Evolutionary conservation across 2,113 vertebrate species (phyloP), one percentile per base, ranked within the genome.

Genomic region (Laterallus jamaicensis): DNA sequence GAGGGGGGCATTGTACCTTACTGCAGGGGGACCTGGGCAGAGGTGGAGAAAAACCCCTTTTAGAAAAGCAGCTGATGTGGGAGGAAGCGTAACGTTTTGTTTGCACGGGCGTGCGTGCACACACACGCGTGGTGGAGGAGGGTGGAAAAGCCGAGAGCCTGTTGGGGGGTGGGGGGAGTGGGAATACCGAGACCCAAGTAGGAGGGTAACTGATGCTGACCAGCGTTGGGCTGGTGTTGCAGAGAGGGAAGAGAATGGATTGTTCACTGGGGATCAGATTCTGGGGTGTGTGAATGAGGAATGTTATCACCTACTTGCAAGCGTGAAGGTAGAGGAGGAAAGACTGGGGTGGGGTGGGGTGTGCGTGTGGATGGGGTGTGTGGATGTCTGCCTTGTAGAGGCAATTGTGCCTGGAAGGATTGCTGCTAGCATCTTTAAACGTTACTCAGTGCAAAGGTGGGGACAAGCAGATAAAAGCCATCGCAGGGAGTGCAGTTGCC

Each of bases 381-480:
- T 93, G 83, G 39, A 70, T 91, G 47, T 58, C 37, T 11, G 54
- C 70, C 16, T 86, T 84, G 80, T 35, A 29, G 66, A 70, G 70
- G 86, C 76, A 47, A 17, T 88, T 71, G 69, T 92, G 74, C 54
- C 67, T 69, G 63, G 42, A 64, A 92, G 92, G 49, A 31, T 85
- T 44, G 62, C 84, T 76, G 56, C 35, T 58, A 31, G 59, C 73
- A 16, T 89, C 82, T 67, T 89, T 14, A 96, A 96, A 66, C 60
- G n/a, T 86, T 39, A 26, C 56, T 88, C 56, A 6, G 28, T 84
- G 88, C 73, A 66, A 90, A 93, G 92, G 92, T 95, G 82, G 88
- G 83, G 88, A 78, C 78, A n/a, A 63, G 63, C 40, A 62, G 82
- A 81, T 95, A 80, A 96, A 95, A 88, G 62, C 87, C 70, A 58